A percentile compares a stretch with the other conserved stretches of the same genome.
These are phyloP conservation scores for Leptinotarsa haldemani DNA, from an alignment of 2,888 invertebrate species.

Conservation along the genomic window DNA sequence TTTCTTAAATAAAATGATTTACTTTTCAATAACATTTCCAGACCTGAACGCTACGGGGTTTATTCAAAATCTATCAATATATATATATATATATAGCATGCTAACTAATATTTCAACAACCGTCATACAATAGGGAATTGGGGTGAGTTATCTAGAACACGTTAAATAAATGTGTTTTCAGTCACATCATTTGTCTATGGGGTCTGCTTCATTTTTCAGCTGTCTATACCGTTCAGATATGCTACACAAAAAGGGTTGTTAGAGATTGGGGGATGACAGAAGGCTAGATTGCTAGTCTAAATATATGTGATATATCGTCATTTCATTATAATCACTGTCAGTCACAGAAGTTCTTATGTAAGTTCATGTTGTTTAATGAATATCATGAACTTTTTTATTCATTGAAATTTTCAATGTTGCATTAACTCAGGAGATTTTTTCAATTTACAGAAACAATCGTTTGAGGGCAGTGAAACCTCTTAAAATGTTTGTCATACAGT, in stretches of 20 bases:
- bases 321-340: not conserved
- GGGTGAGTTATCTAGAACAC: conserved; percentile 46
- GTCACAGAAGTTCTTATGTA: not conserved
- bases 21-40: not conserved
- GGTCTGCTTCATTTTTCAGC: conserved; percentile 56
- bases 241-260: conserved; percentile 51
- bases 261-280: conserved; percentile 54
- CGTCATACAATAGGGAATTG: conserved; percentile 35
- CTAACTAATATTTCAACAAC: conserved; percentile 11
- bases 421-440: too few relatives aligned
- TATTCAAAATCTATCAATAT: not conserved
- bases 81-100: not conserved
- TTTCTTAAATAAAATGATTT: too few relatives aligned
- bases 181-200: conserved; percentile 58
- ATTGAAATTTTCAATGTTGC: too few relatives aligned
- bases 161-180: conserved; percentile 50
- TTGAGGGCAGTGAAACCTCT: too few relatives aligned
- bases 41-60: not conserved
- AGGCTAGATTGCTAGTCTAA: conserved; percentile 13
- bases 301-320: not conserved
- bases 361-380: too few relatives aligned
- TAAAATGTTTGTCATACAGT: too few relatives aligned
- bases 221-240: conserved; percentile 51
- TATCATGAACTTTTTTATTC: too few relatives aligned
- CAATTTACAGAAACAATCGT: too few relatives aligned